These are phyloP conservation scores for Podarcis lilfordi DNA, from an alignment of 2,797 vertebrate species.

Conservation along the genomic window DNA sequence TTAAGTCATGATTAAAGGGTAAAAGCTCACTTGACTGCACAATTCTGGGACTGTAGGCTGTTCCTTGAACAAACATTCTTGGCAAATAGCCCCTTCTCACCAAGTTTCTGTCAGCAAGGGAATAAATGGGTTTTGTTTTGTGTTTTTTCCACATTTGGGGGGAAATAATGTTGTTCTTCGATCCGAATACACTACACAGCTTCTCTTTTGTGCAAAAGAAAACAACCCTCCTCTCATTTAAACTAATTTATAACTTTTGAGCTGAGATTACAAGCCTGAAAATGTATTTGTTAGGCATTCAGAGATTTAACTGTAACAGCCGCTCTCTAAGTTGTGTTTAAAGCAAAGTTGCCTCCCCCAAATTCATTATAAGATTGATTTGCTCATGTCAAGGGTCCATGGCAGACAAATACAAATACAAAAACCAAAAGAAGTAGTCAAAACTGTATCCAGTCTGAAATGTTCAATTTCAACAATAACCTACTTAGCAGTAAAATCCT, in stretches of 20 bases:
- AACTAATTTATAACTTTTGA: neutral
- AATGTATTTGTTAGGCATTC: neutral
- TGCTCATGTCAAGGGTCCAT: neutral
- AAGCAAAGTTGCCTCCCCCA: neutral
- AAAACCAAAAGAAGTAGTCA: neutral
- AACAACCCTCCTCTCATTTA: neutral
- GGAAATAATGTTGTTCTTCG: constrained; percentile 1
- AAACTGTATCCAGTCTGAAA: neutral
- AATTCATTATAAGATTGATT: neutral
- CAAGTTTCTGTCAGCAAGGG: neutral
- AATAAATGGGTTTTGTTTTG: neutral
- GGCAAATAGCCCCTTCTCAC: constrained; percentile 23
- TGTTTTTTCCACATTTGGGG: neutral
- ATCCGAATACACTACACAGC: neutral
- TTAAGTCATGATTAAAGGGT: constrained; percentile 23
- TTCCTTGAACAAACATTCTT: constrained; percentile 37
- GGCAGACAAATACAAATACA: neutral
- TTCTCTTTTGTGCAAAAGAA: neutral
- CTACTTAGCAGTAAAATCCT: neutral
- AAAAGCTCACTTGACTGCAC: constrained; percentile 10
- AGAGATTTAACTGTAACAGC: neutral
- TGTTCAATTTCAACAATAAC: neutral
- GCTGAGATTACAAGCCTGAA: neutral
- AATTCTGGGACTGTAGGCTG: constrained; percentile 7
- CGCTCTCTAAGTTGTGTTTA: neutral